phyloP scores from a whole-genome alignment of 2,797 vertebrate genomes.

The Sebastes kiyomatsui region DNA sequence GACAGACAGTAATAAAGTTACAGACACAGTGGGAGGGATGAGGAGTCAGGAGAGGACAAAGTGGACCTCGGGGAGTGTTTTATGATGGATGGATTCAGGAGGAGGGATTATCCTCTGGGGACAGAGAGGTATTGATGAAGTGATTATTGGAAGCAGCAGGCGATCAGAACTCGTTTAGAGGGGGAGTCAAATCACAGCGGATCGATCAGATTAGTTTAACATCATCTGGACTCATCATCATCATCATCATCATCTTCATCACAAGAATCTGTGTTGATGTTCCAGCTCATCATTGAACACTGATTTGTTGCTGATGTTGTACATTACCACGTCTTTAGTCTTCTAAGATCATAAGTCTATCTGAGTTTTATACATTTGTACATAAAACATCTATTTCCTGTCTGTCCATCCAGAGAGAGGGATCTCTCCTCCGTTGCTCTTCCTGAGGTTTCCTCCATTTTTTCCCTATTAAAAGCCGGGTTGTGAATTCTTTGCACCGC shows the following conservation, averaged over 20 bases:
- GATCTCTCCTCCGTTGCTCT: too few relatives aligned
- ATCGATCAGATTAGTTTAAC: neutral
- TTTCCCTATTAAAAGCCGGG: too few relatives aligned
- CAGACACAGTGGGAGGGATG: conserved; percentile 5
- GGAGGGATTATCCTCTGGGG: neutral
- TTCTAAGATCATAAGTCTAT: neutral
- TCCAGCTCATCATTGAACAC: neutral
- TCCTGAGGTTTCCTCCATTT: too few relatives aligned
- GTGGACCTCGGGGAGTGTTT: conserved; percentile 39
- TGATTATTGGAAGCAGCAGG: conserved; percentile 45
- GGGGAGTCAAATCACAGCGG: neutral
- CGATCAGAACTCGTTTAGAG: conserved; percentile 47
- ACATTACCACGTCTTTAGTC: neutral
- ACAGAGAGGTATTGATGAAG: conserved; percentile 60
- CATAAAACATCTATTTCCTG: neutral
- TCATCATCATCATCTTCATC: neutral
- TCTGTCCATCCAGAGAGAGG: neutral
- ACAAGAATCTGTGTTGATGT: neutral
- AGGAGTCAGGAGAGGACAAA: neutral
- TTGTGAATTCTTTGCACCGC: too few relatives aligned
- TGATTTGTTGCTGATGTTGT: neutral
- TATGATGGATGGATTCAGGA: neutral
- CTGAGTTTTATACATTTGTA: neutral
- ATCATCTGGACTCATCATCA: neutral
- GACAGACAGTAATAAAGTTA: conserved; percentile 4